phyloP scores from a whole-genome alignment of 2,113 vertebrate species.

The Prionailurus bengalensis region DNA sequence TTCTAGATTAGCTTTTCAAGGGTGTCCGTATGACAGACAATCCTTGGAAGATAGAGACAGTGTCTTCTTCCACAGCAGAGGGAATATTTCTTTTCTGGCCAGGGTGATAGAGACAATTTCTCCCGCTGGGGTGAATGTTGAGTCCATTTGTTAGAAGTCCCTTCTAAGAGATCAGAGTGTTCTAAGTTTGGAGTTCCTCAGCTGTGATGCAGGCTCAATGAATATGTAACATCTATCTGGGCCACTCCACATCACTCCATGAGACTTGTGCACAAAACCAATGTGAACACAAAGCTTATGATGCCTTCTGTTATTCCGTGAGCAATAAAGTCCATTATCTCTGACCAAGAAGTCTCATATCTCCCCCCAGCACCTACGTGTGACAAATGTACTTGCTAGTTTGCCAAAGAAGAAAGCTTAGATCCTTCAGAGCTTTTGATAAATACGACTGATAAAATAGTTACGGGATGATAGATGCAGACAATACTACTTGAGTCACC shows the following conservation, averaged over 20 bases:
- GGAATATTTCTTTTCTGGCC: neutral
- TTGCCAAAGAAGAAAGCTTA: neutral
- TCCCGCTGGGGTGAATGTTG: neutral
- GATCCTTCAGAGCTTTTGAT: neutral
- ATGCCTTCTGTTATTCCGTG: neutral
- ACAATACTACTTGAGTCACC: neutral
- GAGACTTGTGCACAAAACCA: neutral
- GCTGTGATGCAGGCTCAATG: neutral
- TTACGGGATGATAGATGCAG: neutral
- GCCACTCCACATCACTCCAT: neutral
- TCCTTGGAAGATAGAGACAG: neutral
- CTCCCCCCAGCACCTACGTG: neutral
- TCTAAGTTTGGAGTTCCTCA: neutral
- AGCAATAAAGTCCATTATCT: neutral
- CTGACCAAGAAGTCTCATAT: neutral
- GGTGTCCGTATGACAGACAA: neutral
- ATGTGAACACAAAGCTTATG: rapidly evolving
- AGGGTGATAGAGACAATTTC: neutral
- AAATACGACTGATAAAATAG: neutral
- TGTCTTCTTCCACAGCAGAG: neutral
- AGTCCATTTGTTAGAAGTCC: neutral
- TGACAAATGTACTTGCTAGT: neutral
- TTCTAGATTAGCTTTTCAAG: neutral
- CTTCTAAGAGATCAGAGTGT: neutral
- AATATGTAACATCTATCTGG: neutral